A percentile compares a stretch with the other conserved stretches of the same genome.
These are phyloP conservation scores for Acrocephalus arundinaceus DNA, from an alignment of 2,113 vertebrate genomes.

Conservation along the genomic window DNA sequence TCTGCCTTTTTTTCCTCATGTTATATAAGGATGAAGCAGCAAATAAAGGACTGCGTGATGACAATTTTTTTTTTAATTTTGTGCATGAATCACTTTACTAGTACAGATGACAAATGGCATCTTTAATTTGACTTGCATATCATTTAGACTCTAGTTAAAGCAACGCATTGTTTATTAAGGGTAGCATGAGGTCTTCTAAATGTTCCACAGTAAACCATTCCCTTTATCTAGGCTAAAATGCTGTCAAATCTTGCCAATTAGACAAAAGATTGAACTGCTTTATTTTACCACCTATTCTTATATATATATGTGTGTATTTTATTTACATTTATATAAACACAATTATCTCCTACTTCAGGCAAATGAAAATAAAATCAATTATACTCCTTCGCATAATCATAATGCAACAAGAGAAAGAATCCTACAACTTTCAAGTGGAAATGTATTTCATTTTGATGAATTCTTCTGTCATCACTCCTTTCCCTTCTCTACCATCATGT, in stretches of 20 bases:
- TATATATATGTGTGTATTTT: neutral
- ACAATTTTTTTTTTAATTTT: neutral
- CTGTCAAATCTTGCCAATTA: conserved; percentile 21
- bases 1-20: neutral
- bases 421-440: neutral
- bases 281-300: neutral
- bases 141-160: conserved; percentile 21
- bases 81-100: conserved; percentile 17
- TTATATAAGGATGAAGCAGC: conserved; percentile 12
- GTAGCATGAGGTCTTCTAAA: conserved; percentile 49
- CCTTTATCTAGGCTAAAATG: conserved; percentile 72
- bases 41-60: conserved; percentile 3
- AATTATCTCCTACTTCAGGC: neutral
- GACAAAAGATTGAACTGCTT: neutral
- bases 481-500: neutral
- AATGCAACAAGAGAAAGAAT: neutral
- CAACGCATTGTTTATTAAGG: conserved; percentile 8
- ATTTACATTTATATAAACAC: neutral
- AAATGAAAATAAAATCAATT: conserved; percentile 12
- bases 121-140: conserved; percentile 40
- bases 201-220: conserved; percentile 66
- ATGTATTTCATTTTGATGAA: neutral
- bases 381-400: neutral
- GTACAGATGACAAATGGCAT: conserved; percentile 25
- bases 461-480: neutral